These are phyloP conservation scores for Crotalus viridis DNA, from an alignment of 2,113 vertebrate species.

Conservation along the genomic window DNA sequence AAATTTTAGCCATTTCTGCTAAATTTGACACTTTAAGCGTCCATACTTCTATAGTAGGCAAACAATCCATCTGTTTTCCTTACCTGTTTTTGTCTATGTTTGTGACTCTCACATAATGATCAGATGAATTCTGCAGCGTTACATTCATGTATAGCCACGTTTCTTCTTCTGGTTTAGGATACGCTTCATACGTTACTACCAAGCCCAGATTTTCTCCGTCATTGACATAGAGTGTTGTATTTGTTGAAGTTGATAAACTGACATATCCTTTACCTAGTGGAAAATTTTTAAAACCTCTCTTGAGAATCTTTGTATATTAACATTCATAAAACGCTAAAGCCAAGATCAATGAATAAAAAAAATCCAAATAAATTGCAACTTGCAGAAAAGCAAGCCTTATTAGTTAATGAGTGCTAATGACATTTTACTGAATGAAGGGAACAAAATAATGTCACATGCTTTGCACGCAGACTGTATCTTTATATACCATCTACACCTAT, in stretches of 20 bases:
- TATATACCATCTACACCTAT: neutral
- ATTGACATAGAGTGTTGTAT: constrained; percentile 83
- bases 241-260: constrained; percentile 70
- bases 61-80: neutral
- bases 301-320: neutral
- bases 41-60: too few species aligned
- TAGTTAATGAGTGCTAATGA: constrained; percentile 1
- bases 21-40: too few species aligned
- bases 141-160: constrained; percentile 85
- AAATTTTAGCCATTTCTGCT: too few species aligned
- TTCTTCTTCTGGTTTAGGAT: constrained; percentile 78
- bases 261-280: constrained; percentile 88
- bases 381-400: constrained; percentile 24
- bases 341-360: constrained; percentile 24
- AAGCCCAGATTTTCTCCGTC: constrained; percentile 87
- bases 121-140: constrained; percentile 82
- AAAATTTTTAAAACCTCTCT: constrained; percentile 27
- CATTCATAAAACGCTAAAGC: neutral
- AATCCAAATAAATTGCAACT: constrained; percentile 10
- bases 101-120: constrained; percentile 82
- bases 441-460: neutral
- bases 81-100: constrained; percentile 82
- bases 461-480: neutral
- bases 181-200: constrained; percentile 81
- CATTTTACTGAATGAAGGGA: constrained; percentile 18